These are phyloP conservation scores for Rhabdomys pumilio DNA, from an alignment of 2,797 vertebrate genomes.

Conservation along the genomic window DNA sequence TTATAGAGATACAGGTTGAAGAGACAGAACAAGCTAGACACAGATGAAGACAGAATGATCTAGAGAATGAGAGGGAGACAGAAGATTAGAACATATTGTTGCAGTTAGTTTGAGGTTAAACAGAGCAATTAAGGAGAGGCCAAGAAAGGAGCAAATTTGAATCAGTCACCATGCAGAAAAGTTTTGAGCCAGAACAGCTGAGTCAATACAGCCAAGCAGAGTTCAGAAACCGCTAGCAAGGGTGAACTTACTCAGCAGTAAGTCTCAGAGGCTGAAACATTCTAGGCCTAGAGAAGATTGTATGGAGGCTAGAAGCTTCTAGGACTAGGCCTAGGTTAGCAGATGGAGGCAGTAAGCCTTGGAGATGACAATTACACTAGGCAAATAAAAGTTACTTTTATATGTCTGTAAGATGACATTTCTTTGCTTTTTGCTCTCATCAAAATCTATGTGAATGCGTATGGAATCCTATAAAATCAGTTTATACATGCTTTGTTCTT, in stretches of 20 bases:
- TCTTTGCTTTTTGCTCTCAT: constrained; percentile 22
- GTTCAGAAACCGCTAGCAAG: background rate
- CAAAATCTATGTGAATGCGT: constrained; percentile 30
- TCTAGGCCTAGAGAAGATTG: background rate
- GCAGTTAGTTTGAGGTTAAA: background rate
- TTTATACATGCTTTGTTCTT: constrained; percentile 6
- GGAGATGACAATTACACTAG: background rate
- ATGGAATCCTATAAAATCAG: background rate
- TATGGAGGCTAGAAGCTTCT: background rate
- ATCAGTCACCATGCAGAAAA: background rate
- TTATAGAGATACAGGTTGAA: background rate
- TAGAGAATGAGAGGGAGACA: background rate
- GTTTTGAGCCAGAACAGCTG: background rate
- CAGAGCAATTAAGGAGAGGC: background rate
- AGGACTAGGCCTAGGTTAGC: background rate
- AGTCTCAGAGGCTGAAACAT: background rate
- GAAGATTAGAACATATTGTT: background rate
- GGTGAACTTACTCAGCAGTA: background rate
- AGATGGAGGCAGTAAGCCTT: background rate
- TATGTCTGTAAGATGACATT: background rate
- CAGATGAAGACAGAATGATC: background rate
- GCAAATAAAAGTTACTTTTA: background rate
- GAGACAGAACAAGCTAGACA: background rate
- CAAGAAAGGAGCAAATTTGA: background rate
- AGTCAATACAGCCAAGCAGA: background rate